These are phyloP conservation scores for Silvanus unidentatus DNA, from an alignment of 2,888 invertebrate species.

Conservation along the genomic window DNA sequence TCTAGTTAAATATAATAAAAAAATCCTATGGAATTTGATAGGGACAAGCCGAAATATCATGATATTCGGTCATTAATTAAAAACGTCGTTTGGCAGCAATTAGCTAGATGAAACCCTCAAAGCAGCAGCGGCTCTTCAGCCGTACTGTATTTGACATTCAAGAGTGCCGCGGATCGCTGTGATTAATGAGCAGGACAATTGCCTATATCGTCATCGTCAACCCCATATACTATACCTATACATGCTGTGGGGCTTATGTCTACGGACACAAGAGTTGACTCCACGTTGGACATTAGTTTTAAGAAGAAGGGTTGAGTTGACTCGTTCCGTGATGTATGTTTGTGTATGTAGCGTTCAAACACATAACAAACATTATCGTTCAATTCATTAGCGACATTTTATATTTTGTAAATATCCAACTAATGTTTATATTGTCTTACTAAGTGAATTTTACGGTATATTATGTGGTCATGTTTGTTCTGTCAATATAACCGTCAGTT, in stretches of 20 bases:
- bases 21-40: not conserved
- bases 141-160: conserved; percentile 47
- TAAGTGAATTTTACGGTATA: conserved; percentile 18
- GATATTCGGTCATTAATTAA: conserved; percentile 45
- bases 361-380: conserved; percentile 20
- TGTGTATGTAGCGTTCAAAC: conserved; percentile 5
- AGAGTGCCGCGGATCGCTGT: conserved; percentile 44
- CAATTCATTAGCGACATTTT: conserved; percentile 40
- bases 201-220: conserved; percentile 38
- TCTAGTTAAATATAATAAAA: no score
- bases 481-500: not conserved
- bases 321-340: conserved; percentile 1
- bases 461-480: conserved; percentile 14
- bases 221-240: conserved; percentile 14
- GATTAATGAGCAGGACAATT: conserved; percentile 48
- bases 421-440: conserved; percentile 15
- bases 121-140: conserved; percentile 45
- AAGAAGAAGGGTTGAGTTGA: conserved; percentile 38
- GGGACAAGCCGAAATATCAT: conserved; percentile 31
- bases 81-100: conserved; percentile 47
- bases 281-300: conserved; percentile 15
- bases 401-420: conserved; percentile 38
- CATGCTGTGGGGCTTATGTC: no score
- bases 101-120: conserved; percentile 47
- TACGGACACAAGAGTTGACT: not conserved